Conservation (phyloP, 2,888 invertebrate species). For the Zhuqinia jingwanae region DNA sequence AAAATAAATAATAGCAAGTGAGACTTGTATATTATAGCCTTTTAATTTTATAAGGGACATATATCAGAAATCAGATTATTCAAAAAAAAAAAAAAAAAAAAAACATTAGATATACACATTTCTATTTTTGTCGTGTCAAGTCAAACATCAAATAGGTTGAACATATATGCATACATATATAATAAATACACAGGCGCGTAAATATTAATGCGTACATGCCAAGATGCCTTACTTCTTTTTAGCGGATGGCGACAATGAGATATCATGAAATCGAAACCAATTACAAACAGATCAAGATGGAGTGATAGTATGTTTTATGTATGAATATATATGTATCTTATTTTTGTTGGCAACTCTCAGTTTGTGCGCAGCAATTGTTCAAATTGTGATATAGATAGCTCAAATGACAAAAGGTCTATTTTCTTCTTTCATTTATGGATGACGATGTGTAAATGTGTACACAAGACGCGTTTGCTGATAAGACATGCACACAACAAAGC, state of each 20-base stretch:
- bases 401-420: conserved; percentile 36
- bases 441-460: background rate
- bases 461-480: conserved; percentile 6
- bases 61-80: no score
- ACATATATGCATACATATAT: no score
- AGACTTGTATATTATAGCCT: no score
- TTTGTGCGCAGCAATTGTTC: background rate
- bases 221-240: background rate
- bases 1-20: background rate
- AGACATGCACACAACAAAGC: background rate
- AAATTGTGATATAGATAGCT: conserved; percentile 29
- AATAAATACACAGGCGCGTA: no score
- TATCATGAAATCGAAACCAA: conserved; percentile 21
- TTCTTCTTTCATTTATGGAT: conserved; percentile 4
- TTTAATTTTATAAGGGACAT: no score
- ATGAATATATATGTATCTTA: background rate
- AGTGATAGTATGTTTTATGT: background rate
- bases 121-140: no score
- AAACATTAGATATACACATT: no score
- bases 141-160: no score
- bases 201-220: no score
- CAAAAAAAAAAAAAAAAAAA: background rate
- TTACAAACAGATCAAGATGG: conserved; percentile 16
- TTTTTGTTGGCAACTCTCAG: background rate
- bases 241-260: conserved; percentile 34